These are phyloP conservation scores for Metopolophium dirhodum DNA, from an alignment of 1,140 invertebrate species.

Conservation along the genomic window DNA sequence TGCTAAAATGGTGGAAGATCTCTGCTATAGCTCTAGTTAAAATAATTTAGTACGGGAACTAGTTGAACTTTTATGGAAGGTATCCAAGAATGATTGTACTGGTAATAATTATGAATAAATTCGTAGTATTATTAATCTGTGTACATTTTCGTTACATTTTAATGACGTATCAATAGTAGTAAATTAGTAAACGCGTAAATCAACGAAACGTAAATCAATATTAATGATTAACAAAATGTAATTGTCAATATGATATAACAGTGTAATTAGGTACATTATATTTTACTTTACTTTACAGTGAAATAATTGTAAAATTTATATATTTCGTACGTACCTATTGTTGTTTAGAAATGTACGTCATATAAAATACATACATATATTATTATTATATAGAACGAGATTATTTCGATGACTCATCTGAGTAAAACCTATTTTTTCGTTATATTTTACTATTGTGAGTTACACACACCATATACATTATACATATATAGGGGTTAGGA, in stretches of 20 bases:
- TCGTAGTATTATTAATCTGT: not conserved
- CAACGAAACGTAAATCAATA: not conserved
- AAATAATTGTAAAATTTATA: not conserved
- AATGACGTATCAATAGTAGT: not conserved
- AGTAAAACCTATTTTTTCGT: constrained; percentile 29
- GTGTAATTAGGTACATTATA: not conserved
- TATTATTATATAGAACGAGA: not conserved
- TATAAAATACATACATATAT: not conserved
- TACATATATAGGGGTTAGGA: constrained; percentile 8
- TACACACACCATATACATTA: not conserved
- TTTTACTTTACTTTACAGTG: not conserved
- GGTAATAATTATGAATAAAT: not conserved
- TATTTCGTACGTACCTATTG: not conserved
- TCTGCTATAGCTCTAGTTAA: not conserved
- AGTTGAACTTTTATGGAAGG: not conserved
- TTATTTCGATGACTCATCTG: constrained; percentile 22
- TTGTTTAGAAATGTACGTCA: not conserved
- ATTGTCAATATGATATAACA: not conserved
- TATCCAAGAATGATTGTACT: not conserved
- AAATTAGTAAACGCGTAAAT: not conserved
- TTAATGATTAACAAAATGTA: not conserved
- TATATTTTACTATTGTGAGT: constrained; percentile 39
- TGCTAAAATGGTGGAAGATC: not conserved
- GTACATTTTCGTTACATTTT: not conserved
- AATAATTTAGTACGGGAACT: not conserved